Percentiles rank a stretch among this genome's conserved stretches.
Conservation (phyloP, 2,888 invertebrate genomes). For the Steromphala cineraria region DNA sequence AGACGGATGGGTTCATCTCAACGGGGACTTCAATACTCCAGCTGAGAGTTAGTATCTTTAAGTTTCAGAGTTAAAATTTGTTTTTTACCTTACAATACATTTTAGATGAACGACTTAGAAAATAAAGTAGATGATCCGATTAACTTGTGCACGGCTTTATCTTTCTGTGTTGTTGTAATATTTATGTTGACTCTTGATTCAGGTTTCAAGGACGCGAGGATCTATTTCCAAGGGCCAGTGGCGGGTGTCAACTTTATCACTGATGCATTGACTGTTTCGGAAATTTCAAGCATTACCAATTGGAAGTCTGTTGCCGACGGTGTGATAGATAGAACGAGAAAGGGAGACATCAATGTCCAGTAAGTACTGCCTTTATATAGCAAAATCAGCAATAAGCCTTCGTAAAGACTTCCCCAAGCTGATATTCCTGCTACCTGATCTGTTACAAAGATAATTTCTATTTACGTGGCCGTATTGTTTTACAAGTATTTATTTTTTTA, state of each 20-base stretch:
- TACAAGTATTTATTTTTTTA: too few species aligned
- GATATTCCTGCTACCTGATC: too few species aligned
- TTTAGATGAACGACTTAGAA: too few species aligned
- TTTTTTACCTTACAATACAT: too few species aligned
- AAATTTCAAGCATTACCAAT: background rate
- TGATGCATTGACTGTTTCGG: constrained; percentile 17
- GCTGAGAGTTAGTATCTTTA: background rate
- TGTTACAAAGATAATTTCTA: too few species aligned
- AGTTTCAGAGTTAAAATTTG: too few species aligned
- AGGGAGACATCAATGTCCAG: constrained; percentile 29
- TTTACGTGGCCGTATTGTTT: too few species aligned
- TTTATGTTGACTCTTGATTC: background rate
- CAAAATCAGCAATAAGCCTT: too few species aligned
- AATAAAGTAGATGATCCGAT: too few species aligned
- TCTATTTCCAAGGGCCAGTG: constrained; percentile 27
- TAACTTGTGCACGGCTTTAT: too few species aligned
- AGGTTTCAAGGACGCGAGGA: background rate
- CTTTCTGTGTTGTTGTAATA: too few species aligned
- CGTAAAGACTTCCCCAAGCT: too few species aligned
- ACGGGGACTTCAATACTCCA: background rate
- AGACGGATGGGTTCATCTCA: background rate
- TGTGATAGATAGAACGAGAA: constrained; percentile 27
- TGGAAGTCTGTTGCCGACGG: constrained; percentile 24
- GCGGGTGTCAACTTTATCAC: constrained; percentile 20
- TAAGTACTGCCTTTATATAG: background rate